Evolutionary conservation across 2,888 invertebrate species (phyloP), one percentile per base, ranked within the genome.

Genomic region (Andrena dorsata): DNA sequence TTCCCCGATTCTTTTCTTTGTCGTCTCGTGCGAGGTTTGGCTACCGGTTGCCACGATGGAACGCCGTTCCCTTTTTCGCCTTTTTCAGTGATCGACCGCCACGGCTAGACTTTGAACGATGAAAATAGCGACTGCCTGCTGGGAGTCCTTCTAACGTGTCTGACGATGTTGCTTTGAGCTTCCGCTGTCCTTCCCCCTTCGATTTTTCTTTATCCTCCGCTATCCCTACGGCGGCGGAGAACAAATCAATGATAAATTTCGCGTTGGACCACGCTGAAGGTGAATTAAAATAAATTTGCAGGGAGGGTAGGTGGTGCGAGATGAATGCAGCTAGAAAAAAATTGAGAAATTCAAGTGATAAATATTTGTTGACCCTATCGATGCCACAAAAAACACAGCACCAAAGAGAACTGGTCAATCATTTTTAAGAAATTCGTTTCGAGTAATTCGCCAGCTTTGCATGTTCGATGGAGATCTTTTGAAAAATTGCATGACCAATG

Each of bases 41-140:
- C 82, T 83, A 76, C 76, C 41, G 81, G 53, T 70, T 51, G 28
- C 65, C 41, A 71, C 56, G 58, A 13, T 53, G 64, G 68, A 76
- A 81, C 71, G 69, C 53, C 35, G 35, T 26, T 20, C 64, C 23
- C 8, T 4, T 23, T 10, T 32, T 20, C 26, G 60, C 6, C 13
- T 60, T 51, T 65, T 60, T 41, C 8, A 26, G 13, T 26, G 58
- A 56, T 26, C 26, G 10, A 20, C 53, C 32, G 8, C 28, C 20
- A 2, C 16, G 8, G 2, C 8, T 35, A 41, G 51, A 51, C 20
- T 32, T 8, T 32, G 32, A 71, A 65, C 16, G 65, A 66, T 8
- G 58, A 76, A 76, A 41, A 47, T 41, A 49, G 65, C 53, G 82
- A 58, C 63, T 70, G 56, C 83, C 73, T 10, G 82, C 63, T 72